phyloP scores from a whole-genome alignment of 2,797 vertebrate species.

The Gouania willdenowi region DNA sequence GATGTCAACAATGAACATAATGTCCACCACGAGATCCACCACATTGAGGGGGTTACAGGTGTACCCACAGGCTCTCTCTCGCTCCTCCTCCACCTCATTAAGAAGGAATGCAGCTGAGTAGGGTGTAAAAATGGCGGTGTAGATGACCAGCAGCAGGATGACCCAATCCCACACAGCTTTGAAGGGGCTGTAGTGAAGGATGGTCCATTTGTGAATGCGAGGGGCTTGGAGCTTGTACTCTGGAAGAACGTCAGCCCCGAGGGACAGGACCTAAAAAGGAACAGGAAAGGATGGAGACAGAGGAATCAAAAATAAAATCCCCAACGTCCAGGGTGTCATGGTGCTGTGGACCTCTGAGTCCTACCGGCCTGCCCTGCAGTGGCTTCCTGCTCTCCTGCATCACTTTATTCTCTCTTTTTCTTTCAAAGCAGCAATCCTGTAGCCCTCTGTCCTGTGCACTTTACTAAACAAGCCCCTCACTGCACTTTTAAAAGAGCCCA shows the following conservation, averaged over 20 bases:
- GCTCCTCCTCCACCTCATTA: conserved; percentile 88
- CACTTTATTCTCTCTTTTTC: not conserved
- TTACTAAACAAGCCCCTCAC: not conserved
- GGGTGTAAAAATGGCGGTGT: conserved; percentile 95
- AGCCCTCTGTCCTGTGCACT: not conserved
- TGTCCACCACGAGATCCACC: conserved; percentile 96
- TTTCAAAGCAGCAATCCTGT: not conserved
- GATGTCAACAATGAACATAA: conserved; percentile 98
- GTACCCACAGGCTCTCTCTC: conserved; percentile 85
- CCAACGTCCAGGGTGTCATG: conserved; percentile 44
- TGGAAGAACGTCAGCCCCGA: conserved; percentile 93
- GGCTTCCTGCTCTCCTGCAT: conserved; percentile 36
- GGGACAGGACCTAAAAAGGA: conserved; percentile 86
- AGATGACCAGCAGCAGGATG: conserved; percentile 96
- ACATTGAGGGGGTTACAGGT: conserved; percentile 93
- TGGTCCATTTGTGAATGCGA: conserved; percentile 94
- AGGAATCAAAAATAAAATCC: conserved; percentile 37
- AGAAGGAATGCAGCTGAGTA: conserved; percentile 97
- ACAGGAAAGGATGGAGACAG: not conserved
- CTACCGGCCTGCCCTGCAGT: conserved; percentile 7
- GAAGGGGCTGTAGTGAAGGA: conserved; percentile 98
- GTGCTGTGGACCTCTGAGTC: conserved; percentile 16
- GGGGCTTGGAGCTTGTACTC: conserved; percentile 97
- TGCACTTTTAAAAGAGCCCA: conserved; percentile 19
- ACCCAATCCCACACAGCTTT: conserved; percentile 99